Evolutionary conservation across 2,113 vertebrate species (phyloP), one percentile per base, ranked within the genome.

Genomic region (Cacatua alba): DNA sequence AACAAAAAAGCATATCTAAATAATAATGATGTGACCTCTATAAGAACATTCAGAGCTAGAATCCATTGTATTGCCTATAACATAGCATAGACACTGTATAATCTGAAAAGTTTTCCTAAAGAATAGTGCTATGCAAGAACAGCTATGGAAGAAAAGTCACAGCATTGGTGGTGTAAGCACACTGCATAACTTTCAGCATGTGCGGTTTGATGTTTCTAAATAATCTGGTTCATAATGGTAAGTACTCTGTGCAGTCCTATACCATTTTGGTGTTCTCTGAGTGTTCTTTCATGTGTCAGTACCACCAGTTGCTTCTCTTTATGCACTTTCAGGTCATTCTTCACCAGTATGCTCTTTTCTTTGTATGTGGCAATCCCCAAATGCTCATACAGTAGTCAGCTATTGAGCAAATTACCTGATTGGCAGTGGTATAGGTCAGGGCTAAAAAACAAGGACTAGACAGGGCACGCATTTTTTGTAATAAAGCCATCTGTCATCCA

Each of bases 361-460:
- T 46, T 2, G 0, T 37, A 6, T 28, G 4, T 6, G 11, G 13
- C 14, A 41, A 49, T 41, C 25, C 9, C 21, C 26, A 51, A 65
- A 46, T 41, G 35, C 0, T 1, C 28, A 11, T 13, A 4, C 13
- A 8, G 12, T n/a, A 20, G 69, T 17, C 23, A 72, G 8, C 29
- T 25, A 1, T 24, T 49, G 63, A 94, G 65, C 60, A 69, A 63
- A 41, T 46, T 4, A 21, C 23, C n/a, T 44, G 26, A 67, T 7
- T 51, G 13, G 51, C 17, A 31, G 51, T 39, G 17, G 17, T 72
- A 16, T 33, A 44, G 65, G 28, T 43, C 18, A 31, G 44, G 24
- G 29, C 55, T 82, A 55, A 35, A 51, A 81, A 74, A 12, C 33
- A 85, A 81, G 19, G 21, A 29, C 11, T 21, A 62, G 41, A 37